phyloP scores from a whole-genome alignment of 1,140 invertebrate genomes.

The Bombus pyrosoma region DNA sequence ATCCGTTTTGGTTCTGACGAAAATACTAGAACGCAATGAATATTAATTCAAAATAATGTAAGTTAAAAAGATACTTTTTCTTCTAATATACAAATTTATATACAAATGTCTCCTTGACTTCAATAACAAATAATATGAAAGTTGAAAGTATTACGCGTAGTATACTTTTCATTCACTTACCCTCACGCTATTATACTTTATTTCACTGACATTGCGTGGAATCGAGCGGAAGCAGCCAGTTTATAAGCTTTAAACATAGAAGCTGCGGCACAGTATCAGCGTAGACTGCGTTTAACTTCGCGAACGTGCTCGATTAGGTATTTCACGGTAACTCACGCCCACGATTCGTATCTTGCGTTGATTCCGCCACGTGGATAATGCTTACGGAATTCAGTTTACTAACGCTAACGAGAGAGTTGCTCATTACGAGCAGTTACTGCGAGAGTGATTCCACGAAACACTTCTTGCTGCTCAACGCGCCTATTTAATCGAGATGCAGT shows the following conservation, averaged over 20 bases:
- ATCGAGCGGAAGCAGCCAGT: background rate
- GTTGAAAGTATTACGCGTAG: no score
- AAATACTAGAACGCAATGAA: no score
- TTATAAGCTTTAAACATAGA: conserved; percentile 4
- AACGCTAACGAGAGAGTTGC: conserved; percentile 58
- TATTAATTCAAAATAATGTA: no score
- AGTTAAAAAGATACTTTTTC: no score
- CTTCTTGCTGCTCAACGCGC: conserved; percentile 30
- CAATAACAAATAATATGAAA: no score
- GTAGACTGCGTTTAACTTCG: conserved; percentile 53
- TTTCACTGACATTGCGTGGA: background rate
- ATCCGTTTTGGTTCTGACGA: no score
- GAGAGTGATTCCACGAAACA: conserved; percentile 31
- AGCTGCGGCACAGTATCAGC: background rate
- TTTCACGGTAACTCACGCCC: conserved; percentile 4
- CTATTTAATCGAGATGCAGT: conserved; percentile 38
- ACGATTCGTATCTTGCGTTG: background rate
- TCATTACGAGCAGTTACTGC: conserved; percentile 46
- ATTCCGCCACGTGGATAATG: conserved; percentile 22
- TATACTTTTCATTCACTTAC: no score
- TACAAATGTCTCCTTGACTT: no score
- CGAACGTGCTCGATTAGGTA: conserved; percentile 60
- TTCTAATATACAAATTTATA: no score
- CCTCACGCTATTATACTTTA: no score
- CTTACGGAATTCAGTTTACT: conserved; percentile 47